These are phyloP conservation scores for Homarus americanus DNA, from an alignment of 1,140 invertebrate species.

Conservation along the genomic window DNA sequence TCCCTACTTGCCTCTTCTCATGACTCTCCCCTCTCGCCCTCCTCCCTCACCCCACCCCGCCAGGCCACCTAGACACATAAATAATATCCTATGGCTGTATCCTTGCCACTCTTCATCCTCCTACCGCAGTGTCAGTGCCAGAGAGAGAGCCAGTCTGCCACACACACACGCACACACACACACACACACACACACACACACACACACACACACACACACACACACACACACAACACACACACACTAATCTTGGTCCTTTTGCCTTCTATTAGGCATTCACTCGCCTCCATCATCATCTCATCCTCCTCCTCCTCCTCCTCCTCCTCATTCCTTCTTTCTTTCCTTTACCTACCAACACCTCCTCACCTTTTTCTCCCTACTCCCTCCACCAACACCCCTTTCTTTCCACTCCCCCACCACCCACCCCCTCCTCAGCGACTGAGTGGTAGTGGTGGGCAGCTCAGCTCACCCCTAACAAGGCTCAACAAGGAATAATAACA, in stretches of 20 bases:
- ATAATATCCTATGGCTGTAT: background rate
- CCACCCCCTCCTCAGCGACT: too few relatives aligned
- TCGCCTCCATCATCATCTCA: background rate
- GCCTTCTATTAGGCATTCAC: background rate
- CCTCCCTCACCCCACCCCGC: too few relatives aligned
- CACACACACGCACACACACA: too few relatives aligned
- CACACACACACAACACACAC: too few relatives aligned
- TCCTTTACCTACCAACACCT: too few relatives aligned
- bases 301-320: background rate
- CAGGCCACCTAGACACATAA: background rate
- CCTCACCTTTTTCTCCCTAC: background rate
- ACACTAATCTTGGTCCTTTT: too few relatives aligned
- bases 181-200: constrained; percentile 21
- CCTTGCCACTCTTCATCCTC: background rate
- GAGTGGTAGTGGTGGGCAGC: too few relatives aligned
- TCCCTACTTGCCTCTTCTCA: too few relatives aligned
- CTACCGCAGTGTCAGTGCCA: too few relatives aligned
- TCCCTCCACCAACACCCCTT: background rate
- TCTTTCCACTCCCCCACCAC: background rate
- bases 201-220: background rate
- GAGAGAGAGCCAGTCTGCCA: too few relatives aligned
- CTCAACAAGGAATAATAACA: constrained; percentile 9
- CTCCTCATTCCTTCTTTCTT: too few relatives aligned
- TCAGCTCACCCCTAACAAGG: background rate
- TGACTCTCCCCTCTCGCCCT: too few relatives aligned